Evolutionary conservation across 2,888 invertebrate species (phyloP).

Genomic region (Drosophila picticornis): DNA sequence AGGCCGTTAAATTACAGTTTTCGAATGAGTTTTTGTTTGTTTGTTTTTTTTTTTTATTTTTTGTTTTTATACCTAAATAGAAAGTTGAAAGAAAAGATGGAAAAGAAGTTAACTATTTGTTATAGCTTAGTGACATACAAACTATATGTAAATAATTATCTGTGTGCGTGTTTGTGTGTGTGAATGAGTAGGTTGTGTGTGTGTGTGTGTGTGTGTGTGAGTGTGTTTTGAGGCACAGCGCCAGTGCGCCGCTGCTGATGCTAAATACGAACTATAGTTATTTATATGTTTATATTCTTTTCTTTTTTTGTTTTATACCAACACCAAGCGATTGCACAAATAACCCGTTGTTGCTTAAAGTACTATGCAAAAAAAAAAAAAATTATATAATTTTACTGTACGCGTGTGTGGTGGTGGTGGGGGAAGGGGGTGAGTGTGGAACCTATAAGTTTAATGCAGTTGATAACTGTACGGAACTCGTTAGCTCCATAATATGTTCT

Average conservation of each 20-base stretch:
- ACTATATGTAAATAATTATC: constrained; percentile 16
- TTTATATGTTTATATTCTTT: constrained; percentile 19
- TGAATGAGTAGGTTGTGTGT: constrained; percentile 15
- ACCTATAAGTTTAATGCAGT: constrained; percentile 7
- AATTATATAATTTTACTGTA: constrained; percentile 30
- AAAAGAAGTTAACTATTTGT: constrained; percentile 30
- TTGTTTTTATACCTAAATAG: constrained; percentile 46
- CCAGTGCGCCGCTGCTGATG: constrained; percentile 6
- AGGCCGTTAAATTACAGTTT: constrained; percentile 49
- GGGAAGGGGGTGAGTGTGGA: neutral
- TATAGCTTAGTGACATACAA: constrained; percentile 19
- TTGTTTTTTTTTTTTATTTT: neutral
- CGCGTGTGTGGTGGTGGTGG: neutral
- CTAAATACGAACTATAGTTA: constrained; percentile 21
- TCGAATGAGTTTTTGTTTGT: constrained; percentile 21
- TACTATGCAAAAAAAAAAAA: constrained; percentile 60
- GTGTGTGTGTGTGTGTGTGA: constrained; percentile 12
- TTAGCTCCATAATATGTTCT: neutral
- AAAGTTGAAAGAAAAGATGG: constrained; percentile 27
- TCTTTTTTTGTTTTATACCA: constrained; percentile 72
- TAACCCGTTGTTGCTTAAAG: constrained; percentile 88
- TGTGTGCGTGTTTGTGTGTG: constrained; percentile 7
- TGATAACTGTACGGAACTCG: constrained; percentile 3
- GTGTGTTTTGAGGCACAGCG: constrained; percentile 17
- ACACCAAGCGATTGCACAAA: constrained; percentile 93